Evolutionary conservation across 2,113 vertebrate genomes (phyloP).

Genomic region (Porphyrio hochstetteri): DNA sequence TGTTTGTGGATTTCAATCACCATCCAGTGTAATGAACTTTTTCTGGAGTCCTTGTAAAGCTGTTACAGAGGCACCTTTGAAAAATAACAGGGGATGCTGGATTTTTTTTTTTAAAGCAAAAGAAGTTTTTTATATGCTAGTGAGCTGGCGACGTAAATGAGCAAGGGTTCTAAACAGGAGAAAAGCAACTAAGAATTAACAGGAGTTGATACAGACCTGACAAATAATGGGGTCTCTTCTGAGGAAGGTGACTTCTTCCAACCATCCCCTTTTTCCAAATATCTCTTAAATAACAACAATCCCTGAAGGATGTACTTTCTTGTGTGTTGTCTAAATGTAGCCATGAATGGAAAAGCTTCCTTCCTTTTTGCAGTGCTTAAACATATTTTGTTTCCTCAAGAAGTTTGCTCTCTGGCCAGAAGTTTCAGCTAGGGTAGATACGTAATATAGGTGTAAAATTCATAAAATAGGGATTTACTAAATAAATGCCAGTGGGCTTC

Average conservation of each 20-base stretch:
- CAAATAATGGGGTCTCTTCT: neutral
- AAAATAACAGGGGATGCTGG: neutral
- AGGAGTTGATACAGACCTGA: neutral
- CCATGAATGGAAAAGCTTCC: neutral
- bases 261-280: neutral
- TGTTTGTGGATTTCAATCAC: neutral
- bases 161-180: neutral
- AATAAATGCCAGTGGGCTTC: conserved; percentile 15
- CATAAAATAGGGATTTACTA: conserved; percentile 28
- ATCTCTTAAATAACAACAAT: neutral
- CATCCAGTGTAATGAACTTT: neutral
- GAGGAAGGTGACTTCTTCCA: neutral
- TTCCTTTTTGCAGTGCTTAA: neutral
- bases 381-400: too few species aligned
- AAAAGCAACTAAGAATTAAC: neutral
- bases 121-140: neutral
- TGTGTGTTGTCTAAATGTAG: neutral
- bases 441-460: neutral
- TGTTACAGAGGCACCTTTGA: neutral
- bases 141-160: neutral
- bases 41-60: neutral
- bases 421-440: neutral
- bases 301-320: neutral
- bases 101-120: neutral
- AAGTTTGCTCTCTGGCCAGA: neutral